Evolutionary conservation across 2,113 vertebrate species (phyloP).

Genomic region (Prunella fulvescens): DNA sequence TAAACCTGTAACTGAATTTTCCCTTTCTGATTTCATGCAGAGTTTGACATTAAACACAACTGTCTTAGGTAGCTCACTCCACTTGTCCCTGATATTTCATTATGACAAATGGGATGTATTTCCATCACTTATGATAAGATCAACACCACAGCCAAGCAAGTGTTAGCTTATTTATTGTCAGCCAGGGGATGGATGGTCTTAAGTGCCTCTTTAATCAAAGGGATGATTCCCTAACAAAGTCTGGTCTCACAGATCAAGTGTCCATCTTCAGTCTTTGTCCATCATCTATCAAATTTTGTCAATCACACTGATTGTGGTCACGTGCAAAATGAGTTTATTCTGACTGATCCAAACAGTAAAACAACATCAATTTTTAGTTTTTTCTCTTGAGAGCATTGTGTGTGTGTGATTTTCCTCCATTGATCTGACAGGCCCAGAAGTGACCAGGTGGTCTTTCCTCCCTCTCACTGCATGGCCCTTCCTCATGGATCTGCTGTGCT

Average conservation of each 20-base stretch:
- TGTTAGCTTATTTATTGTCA: conserved; percentile 51
- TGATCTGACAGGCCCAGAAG: not conserved
- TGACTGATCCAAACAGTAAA: not conserved
- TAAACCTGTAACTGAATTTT: not conserved
- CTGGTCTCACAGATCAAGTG: not conserved
- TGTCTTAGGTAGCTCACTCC: conserved; percentile 16
- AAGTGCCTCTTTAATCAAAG: conserved; percentile 17
- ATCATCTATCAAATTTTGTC: not conserved
- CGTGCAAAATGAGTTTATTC: not conserved
- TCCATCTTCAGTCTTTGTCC: not conserved
- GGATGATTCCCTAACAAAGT: not conserved
- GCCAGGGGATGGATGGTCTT: not conserved
- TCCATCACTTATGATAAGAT: conserved; percentile 40
- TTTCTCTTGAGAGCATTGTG: not conserved
- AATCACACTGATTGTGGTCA: not conserved
- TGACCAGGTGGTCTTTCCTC: not conserved
- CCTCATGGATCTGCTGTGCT: not conserved
- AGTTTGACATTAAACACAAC: not conserved
- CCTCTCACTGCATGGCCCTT: accelerated
- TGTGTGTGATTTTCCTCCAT: not conserved
- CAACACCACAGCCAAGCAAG: conserved; percentile 31
- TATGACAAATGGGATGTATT: conserved; percentile 34
- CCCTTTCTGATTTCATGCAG: not conserved
- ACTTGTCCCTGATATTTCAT: conserved; percentile 7
- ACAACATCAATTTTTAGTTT: not conserved